Base-by-base conservation (phyloP, 2,113 vertebrate genomes). In the Anoplopoma fimbria region DNA sequence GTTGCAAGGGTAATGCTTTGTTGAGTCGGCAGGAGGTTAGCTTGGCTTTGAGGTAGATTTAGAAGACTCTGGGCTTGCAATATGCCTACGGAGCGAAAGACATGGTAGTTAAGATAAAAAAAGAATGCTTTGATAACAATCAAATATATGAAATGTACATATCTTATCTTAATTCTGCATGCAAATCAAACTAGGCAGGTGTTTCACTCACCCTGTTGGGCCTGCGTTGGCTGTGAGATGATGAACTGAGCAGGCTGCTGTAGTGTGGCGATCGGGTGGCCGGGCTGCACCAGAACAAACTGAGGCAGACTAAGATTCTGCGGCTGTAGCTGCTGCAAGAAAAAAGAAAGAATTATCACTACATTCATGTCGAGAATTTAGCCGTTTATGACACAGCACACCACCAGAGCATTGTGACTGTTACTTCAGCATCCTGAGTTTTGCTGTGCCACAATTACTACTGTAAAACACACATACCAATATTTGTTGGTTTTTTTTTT, bases 1-100 rank as follows among this genome's bases (percentile, higher is more conserved):
- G 97, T 96, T 92, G 97, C 94, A 93, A 99, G 97, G 92, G 97
- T 97, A 95, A 99, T 97, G 97, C 97, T 98, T 95, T 97, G 97
- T 96, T 98, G 98, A 94, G 96, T 96, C 93, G 97, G 97, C 94
- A 99, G 98, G 97, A 99, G 98, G 97, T 97, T 99, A 97, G 97
- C 96, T 99, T 99, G 98, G 97, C 97, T 99, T 98, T 98, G 98
- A 99, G 98, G 98, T 99, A 99, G 98, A 91, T 96, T 97, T 97
- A 99, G 93, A 96, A 99, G 97, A 96, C 96, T 97, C 92, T 96
- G 97, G 96, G 97, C 96, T 97, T 98, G 98, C 96, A 99, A 95
- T 93, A 99, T 96, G 93, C 97, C 98, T 98, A 74, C 36, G 87
- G 42, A 79, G 61, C 34, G 45, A 65, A 86, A 69, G 9, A 34